phyloP scores from a whole-genome alignment of 2,888 invertebrate species.

The Parnassius mnemosyne region DNA sequence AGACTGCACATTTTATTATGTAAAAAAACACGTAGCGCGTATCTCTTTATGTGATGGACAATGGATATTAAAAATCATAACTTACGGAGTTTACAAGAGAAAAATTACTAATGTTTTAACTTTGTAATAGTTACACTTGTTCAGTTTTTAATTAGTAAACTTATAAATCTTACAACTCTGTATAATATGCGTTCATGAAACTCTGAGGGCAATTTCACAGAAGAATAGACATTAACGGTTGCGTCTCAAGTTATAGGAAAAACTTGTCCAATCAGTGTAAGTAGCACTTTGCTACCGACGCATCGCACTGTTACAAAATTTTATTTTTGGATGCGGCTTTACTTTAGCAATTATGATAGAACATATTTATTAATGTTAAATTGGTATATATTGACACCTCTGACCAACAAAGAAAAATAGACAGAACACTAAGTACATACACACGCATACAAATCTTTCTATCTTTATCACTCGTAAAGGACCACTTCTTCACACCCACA shows the following conservation, averaged over 20 bases:
- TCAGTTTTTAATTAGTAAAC: too few relatives aligned
- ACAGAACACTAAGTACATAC: too few relatives aligned
- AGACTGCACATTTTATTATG: slow-evolving; percentile 15
- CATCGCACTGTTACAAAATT: slow-evolving; percentile 32
- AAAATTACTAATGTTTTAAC: not conserved
- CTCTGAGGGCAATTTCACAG: slow-evolving; percentile 65
- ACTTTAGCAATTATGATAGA: not conserved
- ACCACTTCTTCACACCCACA: too few relatives aligned
- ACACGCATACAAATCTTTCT: too few relatives aligned
- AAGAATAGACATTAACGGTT: slow-evolving; percentile 48
- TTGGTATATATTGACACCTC: too few relatives aligned
- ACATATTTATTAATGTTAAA: too few relatives aligned
- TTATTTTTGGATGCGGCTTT: slow-evolving; percentile 39
- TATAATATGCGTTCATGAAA: slow-evolving; percentile 14
- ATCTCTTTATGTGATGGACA: slow-evolving; percentile 32
- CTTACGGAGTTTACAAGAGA: not conserved
- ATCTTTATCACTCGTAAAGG: too few relatives aligned
- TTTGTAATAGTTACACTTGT: too few relatives aligned
- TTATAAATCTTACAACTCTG: slow-evolving; percentile 10
- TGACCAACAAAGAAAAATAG: too few relatives aligned
- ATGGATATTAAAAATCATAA: slow-evolving; percentile 26
- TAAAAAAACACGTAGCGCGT: slow-evolving; percentile 31
- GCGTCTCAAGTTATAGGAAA: slow-evolving; percentile 62
- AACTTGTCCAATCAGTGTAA: slow-evolving; percentile 76
- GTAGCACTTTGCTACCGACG: slow-evolving; percentile 62